Percentiles rank a stretch among this genome's conserved stretches.
phyloP scores from a whole-genome alignment of 1,140 invertebrate genomes.

The Bombus ignitus region DNA sequence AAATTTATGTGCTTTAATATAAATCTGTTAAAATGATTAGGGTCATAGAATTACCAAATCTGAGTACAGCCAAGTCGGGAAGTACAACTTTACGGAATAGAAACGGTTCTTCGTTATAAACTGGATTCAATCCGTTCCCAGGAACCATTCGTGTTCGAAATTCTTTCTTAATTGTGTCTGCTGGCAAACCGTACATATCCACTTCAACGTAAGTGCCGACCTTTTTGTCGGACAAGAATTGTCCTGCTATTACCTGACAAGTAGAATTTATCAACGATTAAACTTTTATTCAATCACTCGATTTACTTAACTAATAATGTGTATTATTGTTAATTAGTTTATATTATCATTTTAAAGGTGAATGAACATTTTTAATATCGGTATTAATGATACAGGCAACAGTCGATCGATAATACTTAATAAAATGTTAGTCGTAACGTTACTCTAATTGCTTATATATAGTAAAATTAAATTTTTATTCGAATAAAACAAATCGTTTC shows the following conservation, averaged over 20 bases:
- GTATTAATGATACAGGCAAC: too few relatives aligned
- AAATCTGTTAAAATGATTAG: not conserved
- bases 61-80: constrained; percentile 97
- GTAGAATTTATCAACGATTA: not conserved
- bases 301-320: too few relatives aligned
- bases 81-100: constrained; percentile 95
- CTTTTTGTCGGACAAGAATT: constrained; percentile 80
- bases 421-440: too few relatives aligned
- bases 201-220: constrained; percentile 90
- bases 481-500: not conserved
- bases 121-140: constrained; percentile 91
- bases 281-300: not conserved
- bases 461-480: not conserved
- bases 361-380: too few relatives aligned
- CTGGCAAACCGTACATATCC: constrained; percentile 92
- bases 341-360: not conserved
- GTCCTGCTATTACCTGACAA: constrained; percentile 77
- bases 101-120: constrained; percentile 93
- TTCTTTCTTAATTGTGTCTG: constrained; percentile 92
- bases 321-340: not conserved
- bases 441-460: not conserved
- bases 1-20: not conserved
- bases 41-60: constrained; percentile 89
- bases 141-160: constrained; percentile 92
- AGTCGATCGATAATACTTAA: too few relatives aligned